These are phyloP conservation scores for Plectropomus leopardus DNA, from an alignment of 2,113 vertebrate species.

Conservation along the genomic window DNA sequence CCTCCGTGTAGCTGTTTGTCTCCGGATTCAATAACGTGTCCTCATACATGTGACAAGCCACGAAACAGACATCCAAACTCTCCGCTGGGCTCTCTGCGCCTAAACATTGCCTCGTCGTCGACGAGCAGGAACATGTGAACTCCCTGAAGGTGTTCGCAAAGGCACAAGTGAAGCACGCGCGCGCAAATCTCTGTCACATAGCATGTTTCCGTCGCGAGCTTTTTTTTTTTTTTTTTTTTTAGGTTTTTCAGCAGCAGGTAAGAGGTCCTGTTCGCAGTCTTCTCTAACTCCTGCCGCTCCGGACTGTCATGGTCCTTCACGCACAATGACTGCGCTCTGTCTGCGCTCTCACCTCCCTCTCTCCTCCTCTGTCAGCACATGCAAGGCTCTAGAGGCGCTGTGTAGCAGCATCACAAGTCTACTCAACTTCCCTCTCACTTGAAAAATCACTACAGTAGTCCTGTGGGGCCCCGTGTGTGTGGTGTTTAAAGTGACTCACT, in stretches of 20 bases:
- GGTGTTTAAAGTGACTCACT: not conserved
- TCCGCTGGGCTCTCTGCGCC: conserved; percentile 60
- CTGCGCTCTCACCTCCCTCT: conserved; percentile 19
- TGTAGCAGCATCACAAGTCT: conserved; percentile 40
- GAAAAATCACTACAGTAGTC: conserved; percentile 39
- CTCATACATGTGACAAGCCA: conserved; percentile 49
- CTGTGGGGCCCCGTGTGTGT: not conserved
- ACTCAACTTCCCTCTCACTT: conserved; percentile 17
- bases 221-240: too few relatives aligned
- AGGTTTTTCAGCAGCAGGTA: conserved; percentile 10
- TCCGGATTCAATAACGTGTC: not conserved
- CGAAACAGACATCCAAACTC: conserved; percentile 69
- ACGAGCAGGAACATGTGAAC: conserved; percentile 63
- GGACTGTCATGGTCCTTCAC: conserved; percentile 48
- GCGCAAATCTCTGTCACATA: conserved; percentile 36
- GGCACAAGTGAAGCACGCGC: conserved; percentile 45
- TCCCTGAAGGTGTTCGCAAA: conserved; percentile 55
- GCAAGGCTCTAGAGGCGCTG: conserved; percentile 56
- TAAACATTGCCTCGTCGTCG: conserved; percentile 74
- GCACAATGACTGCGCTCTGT: conserved; percentile 28
- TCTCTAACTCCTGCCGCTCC: conserved; percentile 41
- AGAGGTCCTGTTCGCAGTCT: not conserved
- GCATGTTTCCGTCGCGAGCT: conserved; percentile 58
- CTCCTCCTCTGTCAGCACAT: conserved; percentile 10
- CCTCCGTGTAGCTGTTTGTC: conserved; percentile 12